Conservation (phyloP, 2,113 vertebrate species). For the Rostratula benghalensis region DNA sequence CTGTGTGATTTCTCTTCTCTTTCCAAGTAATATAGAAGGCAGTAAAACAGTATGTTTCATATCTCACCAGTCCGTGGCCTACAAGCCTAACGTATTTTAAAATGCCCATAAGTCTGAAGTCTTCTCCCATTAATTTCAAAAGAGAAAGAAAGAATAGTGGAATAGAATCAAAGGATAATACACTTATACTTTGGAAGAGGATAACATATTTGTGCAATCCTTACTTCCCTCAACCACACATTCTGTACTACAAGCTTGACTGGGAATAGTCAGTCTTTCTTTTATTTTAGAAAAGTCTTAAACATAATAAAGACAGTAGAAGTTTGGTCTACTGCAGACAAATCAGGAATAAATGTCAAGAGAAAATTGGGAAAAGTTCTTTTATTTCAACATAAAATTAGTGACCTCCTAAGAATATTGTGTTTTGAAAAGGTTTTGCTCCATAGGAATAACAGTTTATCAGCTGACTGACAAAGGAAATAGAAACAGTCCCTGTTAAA, state of each 20-base stretch:
- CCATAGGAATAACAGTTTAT: neutral
- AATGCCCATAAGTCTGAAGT: neutral
- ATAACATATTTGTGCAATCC: neutral
- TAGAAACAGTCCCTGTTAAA: neutral
- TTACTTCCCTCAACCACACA: neutral
- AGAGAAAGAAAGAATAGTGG: neutral
- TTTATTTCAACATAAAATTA: neutral
- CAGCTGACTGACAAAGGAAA: neutral
- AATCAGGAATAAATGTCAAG: neutral
- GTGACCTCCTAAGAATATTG: neutral
- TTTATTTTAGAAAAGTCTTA: neutral
- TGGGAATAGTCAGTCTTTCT: neutral
- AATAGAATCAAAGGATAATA: neutral
- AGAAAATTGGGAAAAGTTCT: neutral
- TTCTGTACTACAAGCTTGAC: neutral
- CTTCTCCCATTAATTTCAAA: neutral
- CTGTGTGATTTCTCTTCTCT: conserved; percentile 11
- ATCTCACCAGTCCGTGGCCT: neutral
- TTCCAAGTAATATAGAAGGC: neutral
- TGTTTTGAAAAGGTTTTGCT: neutral
- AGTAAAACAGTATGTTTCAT: neutral
- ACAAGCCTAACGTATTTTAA: neutral
- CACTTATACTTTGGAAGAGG: neutral
- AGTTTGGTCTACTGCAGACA: neutral
- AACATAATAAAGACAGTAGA: neutral